These are phyloP conservation scores for Pleuronectes platessa DNA, from an alignment of 2,113 vertebrate species.

Conservation along the genomic window DNA sequence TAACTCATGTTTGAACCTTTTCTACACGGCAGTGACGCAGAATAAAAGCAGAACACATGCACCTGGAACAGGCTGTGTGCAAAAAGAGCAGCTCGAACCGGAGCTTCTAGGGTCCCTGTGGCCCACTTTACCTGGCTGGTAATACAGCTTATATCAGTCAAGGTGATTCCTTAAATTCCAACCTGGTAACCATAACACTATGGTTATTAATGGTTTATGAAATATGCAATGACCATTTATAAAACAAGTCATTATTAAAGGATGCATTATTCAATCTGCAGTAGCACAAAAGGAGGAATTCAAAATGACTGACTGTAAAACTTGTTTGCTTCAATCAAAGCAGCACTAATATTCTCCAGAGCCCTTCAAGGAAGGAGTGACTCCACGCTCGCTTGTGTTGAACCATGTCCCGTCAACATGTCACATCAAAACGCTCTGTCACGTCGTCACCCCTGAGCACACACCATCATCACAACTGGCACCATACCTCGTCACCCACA, in stretches of 20 bases:
- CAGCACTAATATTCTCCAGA: background rate
- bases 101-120: too few relatives aligned
- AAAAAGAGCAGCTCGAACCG: too few relatives aligned
- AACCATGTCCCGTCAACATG: constrained; percentile 7
- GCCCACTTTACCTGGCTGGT: too few relatives aligned
- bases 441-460: constrained; percentile 13
- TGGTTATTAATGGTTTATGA: background rate
- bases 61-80: too few relatives aligned
- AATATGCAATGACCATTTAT: background rate
- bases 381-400: background rate
- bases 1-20: too few relatives aligned
- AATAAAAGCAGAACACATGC: too few relatives aligned
- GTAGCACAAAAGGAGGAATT: background rate
- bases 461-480: background rate
- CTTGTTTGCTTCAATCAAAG: background rate
- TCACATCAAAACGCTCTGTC: constrained; percentile 9
- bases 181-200: background rate
- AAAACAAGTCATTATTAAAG: too few relatives aligned
- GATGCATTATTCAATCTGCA: background rate
- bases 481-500: background rate
- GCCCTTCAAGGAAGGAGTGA: background rate
- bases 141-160: too few relatives aligned
- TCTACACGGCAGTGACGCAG: too few relatives aligned
- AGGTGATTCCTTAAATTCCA: background rate
- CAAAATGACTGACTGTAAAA: too few relatives aligned